Evolutionary conservation across 2,797 vertebrate species (phyloP), one percentile per base, ranked within the genome.

Genomic region (Mus spretus): DNA sequence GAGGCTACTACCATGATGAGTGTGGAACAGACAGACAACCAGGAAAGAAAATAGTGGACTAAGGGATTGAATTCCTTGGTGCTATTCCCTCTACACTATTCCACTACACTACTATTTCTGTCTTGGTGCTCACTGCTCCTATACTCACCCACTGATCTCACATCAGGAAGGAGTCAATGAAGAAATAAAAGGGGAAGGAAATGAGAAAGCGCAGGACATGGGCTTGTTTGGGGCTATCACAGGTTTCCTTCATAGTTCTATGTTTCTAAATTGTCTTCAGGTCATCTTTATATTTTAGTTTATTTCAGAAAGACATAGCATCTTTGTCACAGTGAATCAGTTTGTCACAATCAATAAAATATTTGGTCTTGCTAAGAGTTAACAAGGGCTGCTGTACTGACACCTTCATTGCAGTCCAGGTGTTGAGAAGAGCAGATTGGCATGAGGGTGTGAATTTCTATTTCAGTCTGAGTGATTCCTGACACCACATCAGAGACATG

Each of bases 231-330:
- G 78, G 12, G 57, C 20, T 63, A 14, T 65, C 50, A 40, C 10
- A 34, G 59, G 3, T 89, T 72, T 94, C 13, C 37, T 81, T 19
- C 22, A 9, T 50, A 83, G 81, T 88, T 93, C 37, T 72, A 84
- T 77, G 75, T 92, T 67, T 53, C 13, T 65, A 75, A 82, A 63
- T 55, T 57, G 17, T 84, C 63, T 67, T 47, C 34, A 89, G 55
- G 53, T 4, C 13, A 82, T 55, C 65, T 89, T 55, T 8, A 63
- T 55, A 94, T 82, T 95, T 85, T 40, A 94, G 92, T 63, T 81
- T 87, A 47, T 90, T 93, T 82, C 53, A 85, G 59, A 88, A 81
- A 11, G 47, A 61, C 40, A n/a, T n/a, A 44, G 31, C 12, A 1
- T 80, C 67, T 74, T 82, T 94, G 82, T 47, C 28, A 55, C 40